A percentile compares a stretch with the other conserved stretches of the same genome.
Evolutionary conservation across 1,140 invertebrate species (phyloP).

Genomic region (Octopus sinensis): DNA sequence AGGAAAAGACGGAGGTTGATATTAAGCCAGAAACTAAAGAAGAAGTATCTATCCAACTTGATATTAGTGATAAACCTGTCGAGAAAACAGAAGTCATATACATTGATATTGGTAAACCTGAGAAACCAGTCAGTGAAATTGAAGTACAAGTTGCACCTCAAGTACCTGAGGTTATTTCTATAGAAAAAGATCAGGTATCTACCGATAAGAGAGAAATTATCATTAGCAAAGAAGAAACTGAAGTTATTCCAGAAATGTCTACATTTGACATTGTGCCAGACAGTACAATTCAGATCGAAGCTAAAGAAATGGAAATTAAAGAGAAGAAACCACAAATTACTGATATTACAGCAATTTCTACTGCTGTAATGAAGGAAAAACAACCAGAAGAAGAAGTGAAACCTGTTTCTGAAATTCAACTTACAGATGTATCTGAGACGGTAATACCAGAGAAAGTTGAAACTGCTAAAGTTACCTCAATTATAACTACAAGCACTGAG

Average conservation of each 20-base stretch:
- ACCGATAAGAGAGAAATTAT: not conserved
- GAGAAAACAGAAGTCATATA: conserved; percentile 3
- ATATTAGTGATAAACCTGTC: too few relatives aligned
- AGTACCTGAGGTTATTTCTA: conserved; percentile 8
- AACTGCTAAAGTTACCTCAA: not conserved
- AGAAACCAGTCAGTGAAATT: conserved; percentile 18
- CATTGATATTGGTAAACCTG: not conserved
- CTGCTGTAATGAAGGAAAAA: too few relatives aligned
- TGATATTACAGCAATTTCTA: too few relatives aligned
- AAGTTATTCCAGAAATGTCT: not conserved
- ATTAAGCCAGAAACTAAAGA: not conserved
- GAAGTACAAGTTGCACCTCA: conserved; percentile 4
- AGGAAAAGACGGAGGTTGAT: not conserved
- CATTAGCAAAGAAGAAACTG: not conserved
- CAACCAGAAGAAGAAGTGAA: too few relatives aligned
- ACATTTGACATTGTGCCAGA: not conserved
- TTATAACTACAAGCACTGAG: not conserved
- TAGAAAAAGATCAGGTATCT: conserved; percentile 2
- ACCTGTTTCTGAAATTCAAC: not conserved
- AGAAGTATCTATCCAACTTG: not conserved
- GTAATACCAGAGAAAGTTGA: not conserved
- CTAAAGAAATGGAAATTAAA: not conserved
- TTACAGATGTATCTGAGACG: not conserved
- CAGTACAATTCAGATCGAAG: not conserved
- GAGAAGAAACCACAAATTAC: too few relatives aligned